Base-by-base conservation (phyloP, 2,113 vertebrate species). In the Nibea albiflora region DNA sequence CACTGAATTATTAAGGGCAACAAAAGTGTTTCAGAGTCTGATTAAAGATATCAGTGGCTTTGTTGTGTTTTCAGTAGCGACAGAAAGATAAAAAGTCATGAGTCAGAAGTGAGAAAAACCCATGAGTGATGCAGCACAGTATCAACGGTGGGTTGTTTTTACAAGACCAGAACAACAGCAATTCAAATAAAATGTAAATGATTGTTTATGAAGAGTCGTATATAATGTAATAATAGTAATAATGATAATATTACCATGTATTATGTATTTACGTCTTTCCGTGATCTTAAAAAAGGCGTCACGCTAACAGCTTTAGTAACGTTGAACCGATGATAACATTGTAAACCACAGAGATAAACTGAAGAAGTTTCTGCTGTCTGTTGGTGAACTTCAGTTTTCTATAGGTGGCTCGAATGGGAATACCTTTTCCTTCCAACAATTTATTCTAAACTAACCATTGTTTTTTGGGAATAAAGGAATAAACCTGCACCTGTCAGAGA, bases 41-140 rank as follows among this genome's bases (percentile, higher is more conserved):
- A 58, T 78, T 81, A 49, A 75, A 82, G 79, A 84, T 53, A 74
- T 63, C 19, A 42, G 19, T 4, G 11, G 46, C 26, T 20, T 62
- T 62, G 39, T 78, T 66, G n/a, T 17, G 47, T 66, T 77, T 65
- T 31, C 22, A 73, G 60, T 3, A n/a, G 42, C 68, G 73, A 65
- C 26, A 8, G 49, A 67, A 77, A 52, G 24, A 47, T 39, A 76
- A 84, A 82, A 66, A 73, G n/a, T 28, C 54, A 54, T 63, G 80
- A 87, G 73, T 88, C 76, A 85, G 42, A 80, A n/a, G 19, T 58
- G 78, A 70, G 31, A 44, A 78, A 79, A 80, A 17, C 70, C 77
- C 81, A 52, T 7, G 60, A 54, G 46, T 80, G 77, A 82, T 39
- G 24, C 49, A 57, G 66, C 80, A n/a, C 61, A 58, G 20, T 28